Base-by-base conservation (phyloP, 2,797 vertebrate species). In the Rhinophrynus dorsalis region DNA sequence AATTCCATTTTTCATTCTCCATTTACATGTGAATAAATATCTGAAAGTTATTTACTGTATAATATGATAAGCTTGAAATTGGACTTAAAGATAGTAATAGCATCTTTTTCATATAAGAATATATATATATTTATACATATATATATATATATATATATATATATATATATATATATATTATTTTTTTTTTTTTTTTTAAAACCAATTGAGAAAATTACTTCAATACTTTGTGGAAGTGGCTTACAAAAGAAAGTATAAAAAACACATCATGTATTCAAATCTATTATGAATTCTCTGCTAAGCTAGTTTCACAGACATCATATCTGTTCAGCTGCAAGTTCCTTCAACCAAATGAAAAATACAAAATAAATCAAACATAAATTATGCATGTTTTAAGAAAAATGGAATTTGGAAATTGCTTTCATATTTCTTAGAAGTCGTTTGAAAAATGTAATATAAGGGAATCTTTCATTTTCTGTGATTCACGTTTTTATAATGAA, bases 311-410 rank as follows among this genome's bases (percentile, higher is more conserved):
- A 33, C 8, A 64, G 17, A 71, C 60, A 64, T 65, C 52, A 20
- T 72, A 65, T 72, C 69, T 73, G 35, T 60, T 52, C 62, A 59
- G 69, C 61, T 66, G 61, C 35, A 59, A 52, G 54, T 64, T 50
- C 61, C 35, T 52, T 52, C 62, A 59, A 51, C 62, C 38, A 63
- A 65, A 66, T 66, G 69, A 66, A 66, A 73, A 65, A 56, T 35
- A 44, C 24, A 51, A 50, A 73, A 52, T 27, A 35, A 73, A 52
- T 59, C 69, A 30, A 66, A 66, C 61, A 73, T 73, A 73, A 73
- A 73, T 73, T 73, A 73, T 73, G 69, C 69, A 73, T 73, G 62
- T 51, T 73, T 73, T 73, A 66, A 64, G 55, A 73, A 73, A 73
- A 66, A 73, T 73, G 62, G 69, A 48, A 52, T 66, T 66, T 73